Evolutionary conservation across 35 echinoderm and acorn worm species (phyloP).

Genomic region (Acanthaster planci): DNA sequence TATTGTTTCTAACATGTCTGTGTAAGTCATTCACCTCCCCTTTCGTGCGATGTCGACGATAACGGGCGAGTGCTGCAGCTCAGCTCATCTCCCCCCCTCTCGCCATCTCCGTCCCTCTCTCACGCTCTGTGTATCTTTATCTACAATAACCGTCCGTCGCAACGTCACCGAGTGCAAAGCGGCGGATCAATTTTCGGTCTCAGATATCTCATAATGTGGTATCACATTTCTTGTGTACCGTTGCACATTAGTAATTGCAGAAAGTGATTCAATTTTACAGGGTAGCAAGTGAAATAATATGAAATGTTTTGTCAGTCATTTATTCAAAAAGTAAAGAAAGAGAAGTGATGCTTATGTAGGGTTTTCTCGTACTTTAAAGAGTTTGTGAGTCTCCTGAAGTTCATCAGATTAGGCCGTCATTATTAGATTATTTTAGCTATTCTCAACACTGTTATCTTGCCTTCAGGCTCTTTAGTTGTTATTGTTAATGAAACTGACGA

Average conservation of each 20-base stretch:
- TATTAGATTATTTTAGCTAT: background rate
- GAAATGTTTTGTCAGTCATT: background rate
- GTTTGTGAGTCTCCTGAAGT: background rate
- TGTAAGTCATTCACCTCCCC: slow-evolving; percentile 8
- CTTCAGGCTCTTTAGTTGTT: background rate
- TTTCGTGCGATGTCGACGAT: slow-evolving; percentile 15
- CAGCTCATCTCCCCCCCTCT: background rate
- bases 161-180: slow-evolving; percentile 16
- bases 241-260: background rate
- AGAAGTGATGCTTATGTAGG: background rate
- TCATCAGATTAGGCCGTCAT: background rate
- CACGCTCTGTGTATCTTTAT: slow-evolving; percentile 6
- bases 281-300: slow-evolving; percentile 12
- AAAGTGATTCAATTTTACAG: background rate
- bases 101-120: too few species aligned
- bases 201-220: slow-evolving; percentile 23
- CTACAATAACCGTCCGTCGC: slow-evolving; percentile 21
- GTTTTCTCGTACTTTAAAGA: background rate
- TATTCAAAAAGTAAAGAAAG: background rate
- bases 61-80: background rate
- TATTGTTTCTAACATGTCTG: slow-evolving; percentile 26
- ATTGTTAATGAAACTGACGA: slow-evolving; percentile 12
- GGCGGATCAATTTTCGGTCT: slow-evolving; percentile 23
- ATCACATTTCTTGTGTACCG: slow-evolving; percentile 19
- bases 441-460: background rate